Base-by-base conservation (phyloP, 1,140 invertebrate genomes). In the Caligus rogercresseyi region DNA sequence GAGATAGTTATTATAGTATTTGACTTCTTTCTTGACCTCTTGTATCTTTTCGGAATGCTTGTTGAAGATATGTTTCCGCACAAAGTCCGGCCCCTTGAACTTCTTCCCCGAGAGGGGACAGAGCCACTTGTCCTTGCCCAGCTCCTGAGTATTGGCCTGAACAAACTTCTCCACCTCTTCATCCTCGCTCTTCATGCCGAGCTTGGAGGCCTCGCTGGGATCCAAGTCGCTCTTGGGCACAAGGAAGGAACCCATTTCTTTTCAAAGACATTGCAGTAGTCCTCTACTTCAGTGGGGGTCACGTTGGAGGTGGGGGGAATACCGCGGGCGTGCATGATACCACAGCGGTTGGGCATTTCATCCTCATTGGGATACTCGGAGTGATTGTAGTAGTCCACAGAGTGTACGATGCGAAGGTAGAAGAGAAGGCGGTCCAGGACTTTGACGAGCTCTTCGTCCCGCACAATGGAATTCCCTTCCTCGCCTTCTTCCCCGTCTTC, bases 361-460 rank as follows among this genome's bases (percentile, higher is more conserved):
- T 99, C 95, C 75, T 99, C 96, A 71, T 96, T 95, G 0, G 93
- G 90, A 77, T 99, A 99, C 70, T 99, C 94, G 69, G 88, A 92
- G 69, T 94, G 89, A 75, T 94, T 96, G 72, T 99, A 99, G 71
- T 94, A 99, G 74, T 99, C 96, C 53, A 98, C 86, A 0, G 93
- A 98, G 75, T 99, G 93, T 0, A 99, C 96, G 53, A 98, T 81
- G 26, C 96, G 81, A 65, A 99, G 74, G 72, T 99, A 99, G 11
- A 98, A 73, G 25, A 98, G 80, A 51, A 99, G 78, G 26, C 83
- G 76, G 71, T 89, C 87, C 54, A 89, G 71, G 23, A 85, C 83
- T 79, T 84, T 54, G 13, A 87, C 76, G 18, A 92, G 69, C 25
- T 78, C 74, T 61, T 84, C 81, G 75, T 94, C 90, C 67, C 84